Evolutionary conservation across 2,888 invertebrate genomes (phyloP).

Genomic region (Drosophila hamatofila): DNA sequence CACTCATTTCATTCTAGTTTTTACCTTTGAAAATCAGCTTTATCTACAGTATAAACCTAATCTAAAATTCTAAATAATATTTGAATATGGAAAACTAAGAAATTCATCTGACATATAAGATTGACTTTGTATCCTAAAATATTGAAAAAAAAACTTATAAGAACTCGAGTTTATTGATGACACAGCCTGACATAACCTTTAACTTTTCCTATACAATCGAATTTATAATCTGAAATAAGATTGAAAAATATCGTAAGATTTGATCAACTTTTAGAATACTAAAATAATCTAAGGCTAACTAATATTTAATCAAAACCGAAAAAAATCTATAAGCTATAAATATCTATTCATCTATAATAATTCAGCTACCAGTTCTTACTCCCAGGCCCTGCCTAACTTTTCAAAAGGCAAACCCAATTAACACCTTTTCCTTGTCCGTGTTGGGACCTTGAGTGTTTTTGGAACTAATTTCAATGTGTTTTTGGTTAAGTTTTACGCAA

Average conservation of each 20-base stretch:
- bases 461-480: background rate
- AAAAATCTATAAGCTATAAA: no score
- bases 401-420: background rate
- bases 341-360: no score
- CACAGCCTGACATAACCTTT: background rate
- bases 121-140: background rate
- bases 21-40: no score
- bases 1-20: no score
- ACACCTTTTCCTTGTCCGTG: background rate
- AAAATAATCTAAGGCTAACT: no score
- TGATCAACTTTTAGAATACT: background rate
- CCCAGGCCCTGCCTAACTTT: background rate
- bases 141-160: background rate
- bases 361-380: background rate
- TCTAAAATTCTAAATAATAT: background rate
- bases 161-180: background rate
- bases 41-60: background rate
- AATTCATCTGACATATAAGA: background rate
- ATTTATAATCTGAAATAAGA: background rate
- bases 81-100: background rate
- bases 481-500: background rate
- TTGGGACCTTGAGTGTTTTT: background rate
- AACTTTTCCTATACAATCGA: background rate
- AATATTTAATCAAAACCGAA: no score
- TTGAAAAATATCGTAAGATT: background rate